Base-by-base conservation (phyloP, 2,888 invertebrate species). In the Rhagium mordax region DNA sequence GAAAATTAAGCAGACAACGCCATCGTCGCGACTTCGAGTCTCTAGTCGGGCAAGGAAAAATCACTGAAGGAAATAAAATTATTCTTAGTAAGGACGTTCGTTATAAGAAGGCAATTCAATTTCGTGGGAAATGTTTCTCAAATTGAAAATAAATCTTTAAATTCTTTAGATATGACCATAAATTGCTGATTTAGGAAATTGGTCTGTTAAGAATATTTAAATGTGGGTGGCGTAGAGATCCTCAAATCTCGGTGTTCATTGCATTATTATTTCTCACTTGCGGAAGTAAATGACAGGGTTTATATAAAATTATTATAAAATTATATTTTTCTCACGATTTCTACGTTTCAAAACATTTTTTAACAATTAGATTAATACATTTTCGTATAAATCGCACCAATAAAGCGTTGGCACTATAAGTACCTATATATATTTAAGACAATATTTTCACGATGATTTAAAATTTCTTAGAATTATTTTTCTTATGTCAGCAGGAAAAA, bases 61-160 rank as follows among this genome's bases (percentile, higher is more conserved):
- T 49, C 49, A 27, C 21, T 49, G 27, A 27, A 27, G 27, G 27
- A 62, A 62, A 47, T 29, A 48, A 47, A 29, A 27, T 27, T 24
- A 49, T 48, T 49, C 48, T 27, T 16, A 27, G 18, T 51, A 10
- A 15, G 41, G 18, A 49, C 21, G 21, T 27, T 27, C 27, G 27
- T 51, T 64, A 8, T 20, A 49, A 48, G 21, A 15, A 18, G 27
- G 27, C 55, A 51, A 64, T 64, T 49, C 51, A 49, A 64, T 64
- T 64, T 51, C 13, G 27, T 24, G 13, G 47, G 61, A 47, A 59
- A 59, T 61, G 24, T 61, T 47, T 47, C 48, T 48, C 21, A 61
- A 61, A 61, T 61, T 48, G 27, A 48, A 62, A 62, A 48, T 62
- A 48, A 48, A 62, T 62, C 48, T 24, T 21, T 49, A 20, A 41